phyloP scores from a whole-genome alignment of 1,140 invertebrate genomes.

The Belonocnema kinseyi region DNA sequence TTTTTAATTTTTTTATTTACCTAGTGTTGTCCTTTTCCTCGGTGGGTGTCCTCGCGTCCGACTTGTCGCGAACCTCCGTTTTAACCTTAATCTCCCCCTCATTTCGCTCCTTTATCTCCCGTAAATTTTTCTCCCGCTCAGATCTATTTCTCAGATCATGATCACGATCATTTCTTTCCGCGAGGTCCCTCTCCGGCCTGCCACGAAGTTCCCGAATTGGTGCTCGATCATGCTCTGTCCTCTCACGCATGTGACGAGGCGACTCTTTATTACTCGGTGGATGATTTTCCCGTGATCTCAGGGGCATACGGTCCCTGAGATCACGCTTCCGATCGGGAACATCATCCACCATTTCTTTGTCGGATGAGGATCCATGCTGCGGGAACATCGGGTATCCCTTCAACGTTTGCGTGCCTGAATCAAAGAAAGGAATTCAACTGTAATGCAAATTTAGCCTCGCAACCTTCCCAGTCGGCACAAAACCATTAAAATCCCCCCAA shows the following conservation, averaged over 20 bases:
- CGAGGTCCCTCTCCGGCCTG: conserved; percentile 48
- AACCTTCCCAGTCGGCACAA: too few species aligned
- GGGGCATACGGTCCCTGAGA: conserved; percentile 65
- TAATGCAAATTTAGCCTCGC: neutral
- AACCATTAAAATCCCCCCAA: too few species aligned
- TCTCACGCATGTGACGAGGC: conserved; percentile 65
- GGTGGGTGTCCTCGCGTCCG: conserved; percentile 51
- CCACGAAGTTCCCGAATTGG: conserved; percentile 53
- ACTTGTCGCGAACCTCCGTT: conserved; percentile 56
- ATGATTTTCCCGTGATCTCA: conserved; percentile 72
- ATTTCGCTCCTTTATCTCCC: conserved; percentile 60
- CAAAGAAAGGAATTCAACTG: conserved; percentile 22
- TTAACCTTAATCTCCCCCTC: conserved; percentile 53
- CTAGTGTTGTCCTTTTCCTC: conserved; percentile 67
- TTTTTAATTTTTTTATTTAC: conserved; percentile 29
- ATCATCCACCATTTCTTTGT: conserved; percentile 72
- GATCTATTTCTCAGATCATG: conserved; percentile 56
- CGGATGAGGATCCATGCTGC: conserved; percentile 71
- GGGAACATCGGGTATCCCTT: conserved; percentile 75
- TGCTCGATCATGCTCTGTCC: conserved; percentile 56
- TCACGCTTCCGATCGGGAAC: conserved; percentile 64
- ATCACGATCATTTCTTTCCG: conserved; percentile 53
- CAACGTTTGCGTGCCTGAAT: conserved; percentile 72
- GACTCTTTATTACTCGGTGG: conserved; percentile 61
- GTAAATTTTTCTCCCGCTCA: conserved; percentile 63